Evolutionary conservation across 2,797 vertebrate species (phyloP).

Genomic region (Scyliorhinus canicula): DNA sequence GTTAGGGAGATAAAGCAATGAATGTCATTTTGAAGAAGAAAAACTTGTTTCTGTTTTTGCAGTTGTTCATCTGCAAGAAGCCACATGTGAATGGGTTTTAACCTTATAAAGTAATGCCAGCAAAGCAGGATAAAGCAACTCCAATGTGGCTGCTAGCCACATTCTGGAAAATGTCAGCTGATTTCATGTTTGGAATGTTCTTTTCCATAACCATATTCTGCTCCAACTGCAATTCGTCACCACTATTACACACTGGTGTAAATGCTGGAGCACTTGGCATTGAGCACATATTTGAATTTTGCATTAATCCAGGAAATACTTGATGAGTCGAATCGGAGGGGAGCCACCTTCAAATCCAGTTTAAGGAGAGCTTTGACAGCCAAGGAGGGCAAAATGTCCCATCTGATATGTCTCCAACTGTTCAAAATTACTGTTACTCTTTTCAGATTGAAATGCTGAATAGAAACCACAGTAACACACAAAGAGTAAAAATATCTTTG

Average conservation of each 20-base stretch:
- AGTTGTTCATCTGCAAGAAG: not conserved
- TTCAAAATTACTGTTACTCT: too few relatives aligned
- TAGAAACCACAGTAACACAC: too few relatives aligned
- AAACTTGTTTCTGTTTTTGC: not conserved
- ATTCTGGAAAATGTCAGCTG: constrained; percentile 2
- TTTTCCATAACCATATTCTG: not conserved
- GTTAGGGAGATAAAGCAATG: not conserved
- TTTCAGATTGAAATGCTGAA: too few relatives aligned
- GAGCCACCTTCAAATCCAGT: too few relatives aligned
- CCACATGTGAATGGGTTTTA: not conserved
- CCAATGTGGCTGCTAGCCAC: constrained; percentile 14
- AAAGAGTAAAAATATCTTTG: too few relatives aligned
- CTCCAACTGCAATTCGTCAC: not conserved
- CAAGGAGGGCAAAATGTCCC: too few relatives aligned
- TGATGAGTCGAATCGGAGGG: too few relatives aligned
- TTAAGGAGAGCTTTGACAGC: too few relatives aligned
- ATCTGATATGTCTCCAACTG: too few relatives aligned
- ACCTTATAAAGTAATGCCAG: constrained; percentile 31
- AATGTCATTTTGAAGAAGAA: not conserved
- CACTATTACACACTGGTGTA: not conserved
- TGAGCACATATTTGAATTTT: not conserved
- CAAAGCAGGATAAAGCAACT: not conserved
- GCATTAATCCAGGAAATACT: not conserved
- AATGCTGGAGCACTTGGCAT: not conserved
- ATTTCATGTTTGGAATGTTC: constrained; percentile 9